These are phyloP conservation scores for Oryzias sinensis DNA, from an alignment of 2,797 vertebrate species.

Conservation along the genomic window DNA sequence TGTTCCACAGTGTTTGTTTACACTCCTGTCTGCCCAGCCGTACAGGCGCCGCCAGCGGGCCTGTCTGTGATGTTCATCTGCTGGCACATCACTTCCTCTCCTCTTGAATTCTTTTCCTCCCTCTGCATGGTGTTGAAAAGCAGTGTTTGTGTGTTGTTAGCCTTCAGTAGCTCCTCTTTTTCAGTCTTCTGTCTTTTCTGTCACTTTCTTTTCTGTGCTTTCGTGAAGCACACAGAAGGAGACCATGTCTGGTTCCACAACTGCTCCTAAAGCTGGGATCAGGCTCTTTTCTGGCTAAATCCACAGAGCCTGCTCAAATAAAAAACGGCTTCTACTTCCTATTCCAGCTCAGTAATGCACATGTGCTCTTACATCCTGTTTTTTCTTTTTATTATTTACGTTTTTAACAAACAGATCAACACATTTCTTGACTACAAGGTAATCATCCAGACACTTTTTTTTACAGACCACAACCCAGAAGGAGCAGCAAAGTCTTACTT, in stretches of 20 bases:
- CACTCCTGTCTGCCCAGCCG: slow-evolving; percentile 35
- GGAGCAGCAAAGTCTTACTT: too few relatives aligned
- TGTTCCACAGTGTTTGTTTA: slow-evolving; percentile 55
- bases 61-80: slow-evolving; percentile 41
- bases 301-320: slow-evolving; percentile 10
- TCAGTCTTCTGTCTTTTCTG: slow-evolving; percentile 1
- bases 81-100: slow-evolving; percentile 16
- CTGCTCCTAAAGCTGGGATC: slow-evolving; percentile 25
- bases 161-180: slow-evolving; percentile 14
- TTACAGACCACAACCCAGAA: too few relatives aligned
- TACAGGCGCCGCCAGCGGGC: slow-evolving; percentile 36
- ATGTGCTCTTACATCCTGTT: too few relatives aligned
- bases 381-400: too few relatives aligned
- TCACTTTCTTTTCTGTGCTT: slow-evolving; percentile 7
- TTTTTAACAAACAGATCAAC: too few relatives aligned
- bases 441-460: too few relatives aligned
- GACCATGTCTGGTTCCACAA: slow-evolving; percentile 28
- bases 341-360: background rate
- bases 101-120: slow-evolving; percentile 10
- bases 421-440: too few relatives aligned
- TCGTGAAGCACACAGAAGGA: slow-evolving; percentile 11
- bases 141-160: background rate
- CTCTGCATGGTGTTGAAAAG: slow-evolving; percentile 15
- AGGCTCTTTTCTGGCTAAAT: slow-evolving; percentile 25
- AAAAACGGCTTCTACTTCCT: slow-evolving; percentile 31